Evolutionary conservation across 2,888 invertebrate genomes (phyloP), one percentile per base, ranked within the genome.

Genomic region (Gandaritis pyraliata): DNA sequence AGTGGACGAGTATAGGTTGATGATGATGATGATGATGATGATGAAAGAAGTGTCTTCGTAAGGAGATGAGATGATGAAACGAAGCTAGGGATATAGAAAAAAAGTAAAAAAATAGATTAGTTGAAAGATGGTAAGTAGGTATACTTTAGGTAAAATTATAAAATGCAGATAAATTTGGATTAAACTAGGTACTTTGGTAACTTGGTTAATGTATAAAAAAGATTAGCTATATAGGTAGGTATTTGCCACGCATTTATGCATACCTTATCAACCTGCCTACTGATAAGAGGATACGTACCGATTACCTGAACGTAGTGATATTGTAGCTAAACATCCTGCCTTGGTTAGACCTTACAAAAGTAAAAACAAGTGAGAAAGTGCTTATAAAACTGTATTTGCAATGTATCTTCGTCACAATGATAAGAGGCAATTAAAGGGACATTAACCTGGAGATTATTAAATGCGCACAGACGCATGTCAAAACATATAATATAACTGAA

Each of bases 341-440:
- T 46, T 15, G 46, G 11, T 41, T 11, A 56, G 48, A 56, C 49
- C n/a, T 54, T n/a, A n/a, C n/a, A 12, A 23, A 23, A 29, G 29
- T 23, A 4, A 36, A 49, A 49, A 16, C 15, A 33, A 49, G 15
- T 36, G 12, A 51, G 13, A 29, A 39, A 3, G 7, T 38, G 36
- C 8, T 38, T 18, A 15, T 48, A 48, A 46, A 55, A 52, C 15
- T 38, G 54, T 59, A 23, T 59, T 60, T 46, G 41, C 41, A 64
- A 64, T 47, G 59, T 49, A 39, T 58, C 51, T 39, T 45, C 51
- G 43, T 50, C 52, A 55, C 7, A 47, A 38, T 48, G 69, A 66
- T 69, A 72, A 69, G 33, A 18, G 38, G 53, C 54, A 62, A 64
- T 70, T 68, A 72, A 52, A 65, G 69, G 70, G 69, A 58, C 69